Percentiles rank a stretch among this genome's conserved stretches.
These are phyloP conservation scores for Tenualosa thibaudeaui DNA, from an alignment of 2,797 vertebrate genomes.

Conservation along the genomic window DNA sequence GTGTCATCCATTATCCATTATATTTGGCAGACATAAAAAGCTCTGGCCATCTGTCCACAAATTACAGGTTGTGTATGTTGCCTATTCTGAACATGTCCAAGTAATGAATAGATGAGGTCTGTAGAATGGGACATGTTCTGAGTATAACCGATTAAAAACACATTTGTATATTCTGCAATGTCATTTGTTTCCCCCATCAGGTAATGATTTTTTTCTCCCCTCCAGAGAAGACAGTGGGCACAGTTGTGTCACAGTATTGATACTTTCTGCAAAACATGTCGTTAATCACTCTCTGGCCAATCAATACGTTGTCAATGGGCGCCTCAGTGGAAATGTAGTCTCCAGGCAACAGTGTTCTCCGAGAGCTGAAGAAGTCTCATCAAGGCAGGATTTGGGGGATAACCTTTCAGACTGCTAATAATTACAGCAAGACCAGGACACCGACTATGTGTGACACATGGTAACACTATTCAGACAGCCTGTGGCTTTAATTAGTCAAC, in stretches of 20 bases:
- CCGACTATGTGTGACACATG: neutral
- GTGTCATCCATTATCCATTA: too few species aligned
- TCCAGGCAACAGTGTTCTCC: neutral
- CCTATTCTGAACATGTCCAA: neutral
- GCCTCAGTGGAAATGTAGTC: neutral
- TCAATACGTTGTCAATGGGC: neutral
- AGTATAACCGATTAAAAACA: neutral
- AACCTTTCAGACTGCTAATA: conserved; percentile 10
- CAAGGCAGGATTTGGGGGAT: neutral
- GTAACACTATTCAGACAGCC: neutral
- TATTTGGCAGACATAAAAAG: neutral
- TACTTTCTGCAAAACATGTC: neutral
- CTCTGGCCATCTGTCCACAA: neutral
- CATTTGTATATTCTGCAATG: neutral
- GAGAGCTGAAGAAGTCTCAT: neutral
- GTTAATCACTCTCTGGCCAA: neutral
- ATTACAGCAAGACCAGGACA: neutral
- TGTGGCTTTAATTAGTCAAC: conserved; percentile 17
- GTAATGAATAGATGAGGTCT: neutral
- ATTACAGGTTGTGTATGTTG: neutral
- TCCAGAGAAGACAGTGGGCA: neutral
- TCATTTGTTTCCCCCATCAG: neutral
- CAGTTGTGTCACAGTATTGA: neutral
- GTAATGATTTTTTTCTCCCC: neutral
- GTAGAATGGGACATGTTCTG: neutral